phyloP scores from a whole-genome alignment of 2,888 invertebrate species.

The Cremastobaeus sp. region DNA sequence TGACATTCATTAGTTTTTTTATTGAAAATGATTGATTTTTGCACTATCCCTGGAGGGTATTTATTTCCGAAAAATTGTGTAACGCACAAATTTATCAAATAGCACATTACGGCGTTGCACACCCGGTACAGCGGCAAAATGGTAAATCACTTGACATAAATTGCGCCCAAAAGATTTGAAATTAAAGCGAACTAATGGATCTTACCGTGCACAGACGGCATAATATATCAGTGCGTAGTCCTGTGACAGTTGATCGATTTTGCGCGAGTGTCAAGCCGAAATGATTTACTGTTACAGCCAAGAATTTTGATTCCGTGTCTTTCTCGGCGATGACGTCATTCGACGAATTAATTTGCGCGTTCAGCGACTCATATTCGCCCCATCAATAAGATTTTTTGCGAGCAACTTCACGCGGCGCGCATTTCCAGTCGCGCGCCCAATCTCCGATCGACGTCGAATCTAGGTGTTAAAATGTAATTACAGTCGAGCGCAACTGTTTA shows the following conservation, averaged over 20 bases:
- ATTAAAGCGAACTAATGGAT: conserved; percentile 56
- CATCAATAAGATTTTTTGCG: too few relatives aligned
- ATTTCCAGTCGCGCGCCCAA: too few relatives aligned
- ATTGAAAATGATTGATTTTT: too few relatives aligned
- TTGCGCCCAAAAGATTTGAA: conserved; percentile 47
- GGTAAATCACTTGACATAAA: conserved; percentile 34
- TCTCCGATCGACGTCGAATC: conserved; percentile 18
- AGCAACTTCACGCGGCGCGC: neutral
- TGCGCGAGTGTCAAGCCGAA: conserved; percentile 14
- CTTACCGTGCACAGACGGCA: conserved; percentile 42
- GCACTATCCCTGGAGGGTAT: neutral
- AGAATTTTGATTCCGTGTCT: conserved; percentile 39
- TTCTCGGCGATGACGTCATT: conserved; percentile 22
- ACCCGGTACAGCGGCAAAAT: conserved; percentile 23
- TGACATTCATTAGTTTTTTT: too few relatives aligned
- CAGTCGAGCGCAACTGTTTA: conserved; percentile 3
- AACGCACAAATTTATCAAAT: neutral
- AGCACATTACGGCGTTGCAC: neutral
- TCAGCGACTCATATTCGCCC: too few relatives aligned
- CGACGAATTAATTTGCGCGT: conserved; percentile 17
- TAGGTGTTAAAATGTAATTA: conserved; percentile 17
- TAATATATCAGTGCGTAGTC: conserved; percentile 43
- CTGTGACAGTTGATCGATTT: conserved; percentile 53
- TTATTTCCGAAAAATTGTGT: neutral
- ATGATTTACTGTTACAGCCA: conserved; percentile 38